Conservation (phyloP, 2,888 invertebrate genomes). For the Dioctria linearis region DNA sequence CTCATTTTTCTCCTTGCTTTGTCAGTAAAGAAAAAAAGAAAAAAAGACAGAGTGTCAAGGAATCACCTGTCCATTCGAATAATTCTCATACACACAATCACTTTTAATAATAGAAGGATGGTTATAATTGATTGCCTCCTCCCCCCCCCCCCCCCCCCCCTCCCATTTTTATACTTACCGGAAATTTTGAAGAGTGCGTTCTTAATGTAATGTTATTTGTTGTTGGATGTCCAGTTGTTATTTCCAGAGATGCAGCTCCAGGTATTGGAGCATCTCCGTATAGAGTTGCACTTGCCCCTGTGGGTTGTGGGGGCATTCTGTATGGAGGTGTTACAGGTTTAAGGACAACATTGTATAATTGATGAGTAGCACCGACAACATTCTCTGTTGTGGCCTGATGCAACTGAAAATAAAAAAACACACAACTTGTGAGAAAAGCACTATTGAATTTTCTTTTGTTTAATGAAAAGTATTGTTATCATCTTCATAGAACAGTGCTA, state of each 20-base stretch:
- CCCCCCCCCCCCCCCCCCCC: too few relatives aligned
- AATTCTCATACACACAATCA: neutral
- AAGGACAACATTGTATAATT: neutral
- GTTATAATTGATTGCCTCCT: neutral
- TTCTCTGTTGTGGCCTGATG: constrained; percentile 70
- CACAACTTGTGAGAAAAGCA: too few relatives aligned
- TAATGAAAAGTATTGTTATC: neutral
- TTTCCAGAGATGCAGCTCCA: constrained; percentile 68
- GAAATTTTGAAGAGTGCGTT: constrained; percentile 85
- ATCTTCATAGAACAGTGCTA: neutral
- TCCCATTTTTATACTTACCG: constrained; percentile 74
- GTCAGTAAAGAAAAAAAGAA: too few relatives aligned
- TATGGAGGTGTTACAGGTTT: constrained; percentile 75
- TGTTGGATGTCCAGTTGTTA: constrained; percentile 60
- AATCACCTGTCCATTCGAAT: neutral
- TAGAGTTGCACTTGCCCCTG: constrained; percentile 74
- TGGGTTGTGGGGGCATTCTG: constrained; percentile 80
- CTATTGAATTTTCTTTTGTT: constrained; percentile 58
- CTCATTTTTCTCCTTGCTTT: constrained; percentile 9
- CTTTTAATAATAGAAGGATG: neutral
- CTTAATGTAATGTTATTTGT: constrained; percentile 72
- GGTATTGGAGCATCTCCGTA: constrained; percentile 69
- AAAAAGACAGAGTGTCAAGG: neutral
- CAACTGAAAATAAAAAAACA: constrained; percentile 69
- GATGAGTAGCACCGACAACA: neutral